These are phyloP conservation scores for Zaprionus tsacasi DNA, from an alignment of 1,140 invertebrate genomes.

Conservation along the genomic window DNA sequence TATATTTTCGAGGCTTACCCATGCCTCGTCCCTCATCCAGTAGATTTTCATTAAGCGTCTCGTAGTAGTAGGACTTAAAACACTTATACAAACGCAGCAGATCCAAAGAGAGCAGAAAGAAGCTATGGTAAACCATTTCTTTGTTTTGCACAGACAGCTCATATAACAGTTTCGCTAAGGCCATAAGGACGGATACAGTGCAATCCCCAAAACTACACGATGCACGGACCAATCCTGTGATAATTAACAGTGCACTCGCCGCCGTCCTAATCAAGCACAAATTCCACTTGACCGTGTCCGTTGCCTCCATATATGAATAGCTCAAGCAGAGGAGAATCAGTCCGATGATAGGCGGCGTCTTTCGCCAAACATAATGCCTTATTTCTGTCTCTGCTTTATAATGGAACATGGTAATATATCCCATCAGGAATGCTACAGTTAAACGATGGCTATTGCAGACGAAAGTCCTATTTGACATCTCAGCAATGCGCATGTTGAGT, in stretches of 20 bases:
- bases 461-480: background rate
- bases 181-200: background rate
- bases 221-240: background rate
- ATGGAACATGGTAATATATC: background rate
- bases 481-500: background rate
- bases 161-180: constrained; percentile 13
- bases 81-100: background rate
- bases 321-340: background rate
- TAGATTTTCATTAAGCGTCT: background rate
- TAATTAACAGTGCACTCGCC: background rate
- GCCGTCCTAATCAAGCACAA: background rate
- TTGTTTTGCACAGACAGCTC: background rate
- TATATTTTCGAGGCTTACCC: background rate
- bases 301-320: background rate
- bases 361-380: background rate
- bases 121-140: constrained; percentile 1
- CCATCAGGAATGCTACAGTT: background rate
- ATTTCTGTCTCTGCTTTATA: background rate
- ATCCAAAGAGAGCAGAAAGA: constrained; percentile 7
- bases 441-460: background rate
- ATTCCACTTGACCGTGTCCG: background rate
- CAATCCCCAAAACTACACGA: background rate
- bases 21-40: background rate
- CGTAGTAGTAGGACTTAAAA: background rate
- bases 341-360: background rate